Evolutionary conservation across 2,888 invertebrate species (phyloP).

Genomic region (Pammene aurita): DNA sequence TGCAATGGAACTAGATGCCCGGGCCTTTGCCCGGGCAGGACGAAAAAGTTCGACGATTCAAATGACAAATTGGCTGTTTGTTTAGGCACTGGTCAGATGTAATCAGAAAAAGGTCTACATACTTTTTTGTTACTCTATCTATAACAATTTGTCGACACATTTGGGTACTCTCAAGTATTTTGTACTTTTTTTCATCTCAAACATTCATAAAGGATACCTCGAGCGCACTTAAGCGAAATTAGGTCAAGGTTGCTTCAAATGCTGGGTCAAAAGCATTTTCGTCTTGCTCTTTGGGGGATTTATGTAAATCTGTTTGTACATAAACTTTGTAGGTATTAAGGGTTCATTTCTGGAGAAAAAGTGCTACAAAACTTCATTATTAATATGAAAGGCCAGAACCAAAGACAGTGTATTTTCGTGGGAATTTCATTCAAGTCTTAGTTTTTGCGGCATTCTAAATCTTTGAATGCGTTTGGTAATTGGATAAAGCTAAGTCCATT

Average conservation of each 20-base stretch:
- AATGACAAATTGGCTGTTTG: slow-evolving; percentile 34
- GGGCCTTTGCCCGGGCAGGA: background rate
- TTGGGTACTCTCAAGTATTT: background rate
- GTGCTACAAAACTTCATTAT: slow-evolving; percentile 4
- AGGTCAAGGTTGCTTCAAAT: slow-evolving; percentile 48
- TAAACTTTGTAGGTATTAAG: slow-evolving; percentile 2
- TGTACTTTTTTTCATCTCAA: background rate
- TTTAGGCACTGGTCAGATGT: slow-evolving; percentile 24
- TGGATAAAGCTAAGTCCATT: background rate
- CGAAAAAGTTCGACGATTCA: slow-evolving; percentile 17
- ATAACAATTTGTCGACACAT: slow-evolving; percentile 15
- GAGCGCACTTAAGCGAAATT: slow-evolving; percentile 42
- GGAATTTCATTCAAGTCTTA: background rate
- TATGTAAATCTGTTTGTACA: slow-evolving; percentile 14
- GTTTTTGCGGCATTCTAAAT: background rate
- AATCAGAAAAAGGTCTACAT: slow-evolving; percentile 18
- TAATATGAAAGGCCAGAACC: slow-evolving; percentile 7
- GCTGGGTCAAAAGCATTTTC: slow-evolving; percentile 26
- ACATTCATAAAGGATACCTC: slow-evolving; percentile 31
- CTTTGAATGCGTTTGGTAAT: background rate
- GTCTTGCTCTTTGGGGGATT: slow-evolving; percentile 22
- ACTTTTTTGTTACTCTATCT: background rate
- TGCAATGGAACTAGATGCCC: background rate
- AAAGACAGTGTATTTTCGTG: slow-evolving; percentile 3
- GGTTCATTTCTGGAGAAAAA: slow-evolving; percentile 1